A percentile compares a stretch with the other conserved stretches of the same genome.
Evolutionary conservation across 2,888 invertebrate genomes (phyloP).

Genomic region (Chrysolina haemoptera): DNA sequence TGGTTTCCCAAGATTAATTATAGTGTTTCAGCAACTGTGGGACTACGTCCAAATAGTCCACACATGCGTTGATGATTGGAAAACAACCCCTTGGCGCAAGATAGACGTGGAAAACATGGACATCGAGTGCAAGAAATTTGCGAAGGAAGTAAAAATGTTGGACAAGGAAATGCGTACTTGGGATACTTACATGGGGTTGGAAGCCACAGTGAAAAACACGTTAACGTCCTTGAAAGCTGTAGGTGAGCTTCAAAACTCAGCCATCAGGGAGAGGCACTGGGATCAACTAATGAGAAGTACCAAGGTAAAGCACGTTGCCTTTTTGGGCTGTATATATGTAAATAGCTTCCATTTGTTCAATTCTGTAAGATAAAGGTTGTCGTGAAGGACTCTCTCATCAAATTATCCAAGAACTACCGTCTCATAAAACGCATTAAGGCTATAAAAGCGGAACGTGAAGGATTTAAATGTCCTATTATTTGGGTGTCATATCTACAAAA

Average conservation of each 20-base stretch:
- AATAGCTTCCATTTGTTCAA: slow-evolving; percentile 41
- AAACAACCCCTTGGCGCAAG: slow-evolving; percentile 96
- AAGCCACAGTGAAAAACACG: slow-evolving; percentile 96
- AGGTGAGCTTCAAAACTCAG: slow-evolving; percentile 95
- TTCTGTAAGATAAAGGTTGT: slow-evolving; percentile 12
- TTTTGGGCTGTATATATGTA: slow-evolving; percentile 53
- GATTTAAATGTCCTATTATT: too few relatives aligned
- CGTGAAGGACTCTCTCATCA: background rate
- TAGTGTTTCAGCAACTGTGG: slow-evolving; percentile 86
- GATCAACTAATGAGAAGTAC: slow-evolving; percentile 96
- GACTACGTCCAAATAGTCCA: slow-evolving; percentile 93
- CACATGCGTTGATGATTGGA: slow-evolving; percentile 96
- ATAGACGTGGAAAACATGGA: slow-evolving; percentile 99
- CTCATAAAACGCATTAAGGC: too few relatives aligned
- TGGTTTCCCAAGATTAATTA: background rate
- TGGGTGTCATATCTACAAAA: too few relatives aligned
- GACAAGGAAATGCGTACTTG: slow-evolving; percentile 97
- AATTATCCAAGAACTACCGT: background rate
- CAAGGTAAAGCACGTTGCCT: slow-evolving; percentile 77
- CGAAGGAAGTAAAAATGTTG: slow-evolving; percentile 91
- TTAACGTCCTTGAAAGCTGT: slow-evolving; percentile 94
- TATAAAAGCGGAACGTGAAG: too few relatives aligned
- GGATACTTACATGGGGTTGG: slow-evolving; percentile 91
- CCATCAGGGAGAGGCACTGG: slow-evolving; percentile 97
- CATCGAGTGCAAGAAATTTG: slow-evolving; percentile 97